Percentiles rank a stretch among this genome's conserved stretches.
Conservation (phyloP, 2,113 vertebrate species). For the Scolopax mira region DNA sequence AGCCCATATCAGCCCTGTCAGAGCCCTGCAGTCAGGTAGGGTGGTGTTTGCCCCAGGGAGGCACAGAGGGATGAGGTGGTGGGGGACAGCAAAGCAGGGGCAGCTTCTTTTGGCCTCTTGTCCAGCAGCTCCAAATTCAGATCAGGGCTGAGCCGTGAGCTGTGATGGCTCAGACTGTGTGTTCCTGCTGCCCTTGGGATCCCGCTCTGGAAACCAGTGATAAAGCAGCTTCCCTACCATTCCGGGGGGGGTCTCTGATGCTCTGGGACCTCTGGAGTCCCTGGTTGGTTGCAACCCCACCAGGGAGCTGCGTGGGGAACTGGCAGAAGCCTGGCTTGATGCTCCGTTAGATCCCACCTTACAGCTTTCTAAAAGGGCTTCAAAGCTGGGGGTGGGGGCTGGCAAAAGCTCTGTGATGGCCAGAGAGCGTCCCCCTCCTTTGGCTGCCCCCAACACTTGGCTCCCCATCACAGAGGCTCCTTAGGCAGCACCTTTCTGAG, state of each 20-base stretch:
- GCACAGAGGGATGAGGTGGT: not conserved
- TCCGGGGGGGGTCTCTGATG: not conserved
- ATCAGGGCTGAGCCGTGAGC: not conserved
- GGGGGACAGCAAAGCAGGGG: not conserved
- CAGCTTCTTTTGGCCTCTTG: not conserved
- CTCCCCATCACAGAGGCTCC: not conserved
- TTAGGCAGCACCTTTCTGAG: not conserved
- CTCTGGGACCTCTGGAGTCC: not conserved
- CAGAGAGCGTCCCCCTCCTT: not conserved
- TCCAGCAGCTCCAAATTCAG: not conserved
- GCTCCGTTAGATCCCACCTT: not conserved
- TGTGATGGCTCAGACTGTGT: not conserved
- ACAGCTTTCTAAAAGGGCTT: not conserved
- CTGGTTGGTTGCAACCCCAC: too few species aligned
- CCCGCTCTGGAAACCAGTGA: not conserved
- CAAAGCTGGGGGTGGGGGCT: not conserved
- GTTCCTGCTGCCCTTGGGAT: not conserved
- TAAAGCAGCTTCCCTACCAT: not conserved
- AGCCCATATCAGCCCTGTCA: not conserved
- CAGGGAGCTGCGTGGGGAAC: not conserved
- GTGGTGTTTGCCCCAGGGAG: not conserved
- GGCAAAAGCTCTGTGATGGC: not conserved
- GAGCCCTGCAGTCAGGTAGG: not conserved
- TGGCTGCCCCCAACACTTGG: rapidly evolving
- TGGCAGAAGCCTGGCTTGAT: not conserved